Conservation (phyloP, 2,113 vertebrate genomes). For the Hipposideros armiger region DNA sequence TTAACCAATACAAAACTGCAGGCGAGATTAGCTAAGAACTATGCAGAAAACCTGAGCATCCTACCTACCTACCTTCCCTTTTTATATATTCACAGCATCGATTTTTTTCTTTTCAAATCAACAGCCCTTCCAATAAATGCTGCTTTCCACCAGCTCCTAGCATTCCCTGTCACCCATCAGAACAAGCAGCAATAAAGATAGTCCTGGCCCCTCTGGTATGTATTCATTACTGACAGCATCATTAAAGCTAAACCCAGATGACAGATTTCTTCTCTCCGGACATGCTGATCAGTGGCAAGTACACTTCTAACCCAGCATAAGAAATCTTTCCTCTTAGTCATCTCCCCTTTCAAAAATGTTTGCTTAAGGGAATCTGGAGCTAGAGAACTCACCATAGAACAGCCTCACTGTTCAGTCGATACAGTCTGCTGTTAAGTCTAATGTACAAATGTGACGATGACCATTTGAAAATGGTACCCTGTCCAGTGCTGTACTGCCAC, state of each 20-base stretch:
- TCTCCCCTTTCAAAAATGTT: not conserved
- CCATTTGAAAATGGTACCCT: slow-evolving; percentile 69
- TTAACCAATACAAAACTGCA: slow-evolving; percentile 78
- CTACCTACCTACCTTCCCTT: slow-evolving; percentile 49
- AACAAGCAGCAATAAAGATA: slow-evolving; percentile 1
- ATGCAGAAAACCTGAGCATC: slow-evolving; percentile 69
- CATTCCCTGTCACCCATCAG: not conserved
- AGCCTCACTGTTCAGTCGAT: slow-evolving; percentile 70
- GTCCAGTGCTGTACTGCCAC: slow-evolving; percentile 42
- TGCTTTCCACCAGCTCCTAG: slow-evolving; percentile 39
- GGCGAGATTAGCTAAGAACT: slow-evolving; percentile 75
- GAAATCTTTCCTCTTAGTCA: slow-evolving; percentile 23
- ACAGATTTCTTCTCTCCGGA: slow-evolving; percentile 45
- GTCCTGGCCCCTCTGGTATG: not conserved
- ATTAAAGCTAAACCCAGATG: not conserved
- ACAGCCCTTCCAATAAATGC: not conserved
- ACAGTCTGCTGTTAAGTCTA: slow-evolving; percentile 75
- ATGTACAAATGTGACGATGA: slow-evolving; percentile 72
- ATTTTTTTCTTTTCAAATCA: slow-evolving; percentile 49
- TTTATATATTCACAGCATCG: slow-evolving; percentile 65
- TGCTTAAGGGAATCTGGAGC: slow-evolving; percentile 16
- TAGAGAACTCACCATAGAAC: slow-evolving; percentile 71
- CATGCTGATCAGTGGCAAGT: slow-evolving; percentile 6
- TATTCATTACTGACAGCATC: not conserved
- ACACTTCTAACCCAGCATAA: not conserved